Evolutionary conservation across 2,797 vertebrate species (phyloP).

Genomic region (Enteromius mattozi): DNA sequence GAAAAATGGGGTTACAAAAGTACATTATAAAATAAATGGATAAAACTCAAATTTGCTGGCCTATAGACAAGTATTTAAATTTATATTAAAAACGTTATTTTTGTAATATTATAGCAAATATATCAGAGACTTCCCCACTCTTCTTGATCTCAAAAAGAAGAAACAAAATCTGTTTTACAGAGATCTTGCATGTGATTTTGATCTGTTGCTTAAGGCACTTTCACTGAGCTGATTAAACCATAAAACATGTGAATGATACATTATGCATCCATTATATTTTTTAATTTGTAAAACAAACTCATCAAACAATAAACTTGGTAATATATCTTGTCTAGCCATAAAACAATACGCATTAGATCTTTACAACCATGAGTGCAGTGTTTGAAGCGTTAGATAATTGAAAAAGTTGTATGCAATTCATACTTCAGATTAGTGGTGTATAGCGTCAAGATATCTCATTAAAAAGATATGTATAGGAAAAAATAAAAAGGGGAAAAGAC

Average conservation of each 20-base stretch:
- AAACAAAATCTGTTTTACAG: background rate
- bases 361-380: slow-evolving; percentile 20
- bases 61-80: background rate
- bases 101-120: background rate
- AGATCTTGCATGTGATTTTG: background rate
- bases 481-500: background rate
- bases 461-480: slow-evolving; percentile 1
- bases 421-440: slow-evolving; percentile 10
- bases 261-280: slow-evolving; percentile 24
- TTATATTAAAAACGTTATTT: background rate
- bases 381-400: slow-evolving; percentile 24
- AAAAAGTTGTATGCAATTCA: slow-evolving; percentile 29
- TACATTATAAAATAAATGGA: no score
- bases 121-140: background rate
- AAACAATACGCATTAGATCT: slow-evolving; percentile 7
- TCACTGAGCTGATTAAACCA: slow-evolving; percentile 5
- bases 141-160: background rate
- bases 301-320: slow-evolving; percentile 14
- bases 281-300: slow-evolving; percentile 39
- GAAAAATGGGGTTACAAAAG: background rate
- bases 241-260: slow-evolving; percentile 22
- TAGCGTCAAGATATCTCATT: background rate
- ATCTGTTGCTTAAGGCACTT: background rate
- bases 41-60: background rate
- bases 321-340: slow-evolving; percentile 32